Evolutionary conservation across 2,113 vertebrate genomes (phyloP).

Genomic region (Callionymus lyra): DNA sequence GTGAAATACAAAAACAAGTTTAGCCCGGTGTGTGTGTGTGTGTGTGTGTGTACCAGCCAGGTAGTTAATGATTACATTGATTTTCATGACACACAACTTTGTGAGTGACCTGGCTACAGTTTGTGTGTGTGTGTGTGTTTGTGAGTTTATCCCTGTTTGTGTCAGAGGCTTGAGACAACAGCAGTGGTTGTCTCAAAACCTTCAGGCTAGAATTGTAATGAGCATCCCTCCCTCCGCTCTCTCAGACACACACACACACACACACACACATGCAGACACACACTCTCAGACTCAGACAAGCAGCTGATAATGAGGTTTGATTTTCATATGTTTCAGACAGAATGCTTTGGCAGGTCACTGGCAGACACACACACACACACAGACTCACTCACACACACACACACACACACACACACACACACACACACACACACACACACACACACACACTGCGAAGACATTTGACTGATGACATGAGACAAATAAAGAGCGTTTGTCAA

Average conservation of each 20-base stretch:
- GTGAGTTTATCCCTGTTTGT: constrained; percentile 10
- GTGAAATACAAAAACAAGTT: neutral
- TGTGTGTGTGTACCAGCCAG: neutral
- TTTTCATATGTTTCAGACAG: constrained; percentile 72
- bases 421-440: too few relatives aligned
- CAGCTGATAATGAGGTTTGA: constrained; percentile 68
- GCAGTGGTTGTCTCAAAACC: constrained; percentile 34
- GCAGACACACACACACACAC: constrained; percentile 17
- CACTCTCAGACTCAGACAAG: constrained; percentile 33
- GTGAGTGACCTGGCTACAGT: too few relatives aligned
- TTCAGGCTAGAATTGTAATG: constrained; percentile 49
- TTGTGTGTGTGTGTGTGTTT: constrained; percentile 17
- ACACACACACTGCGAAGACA: too few relatives aligned
- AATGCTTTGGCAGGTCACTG: constrained; percentile 40
- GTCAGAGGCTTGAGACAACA: constrained; percentile 20
- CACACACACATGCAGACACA: constrained; percentile 17
- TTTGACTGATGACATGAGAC: too few relatives aligned
- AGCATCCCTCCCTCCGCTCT: constrained; percentile 14
- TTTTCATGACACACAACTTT: too few relatives aligned
- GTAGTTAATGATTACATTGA: too few relatives aligned
- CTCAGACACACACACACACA: constrained; percentile 10
- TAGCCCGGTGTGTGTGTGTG: constrained; percentile 5
- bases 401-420: too few relatives aligned
- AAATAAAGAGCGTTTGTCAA: too few relatives aligned
- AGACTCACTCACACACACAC: too few relatives aligned